A percentile compares a stretch with the other conserved stretches of the same genome.
Conservation (phyloP, 2,113 vertebrate genomes). For the Oreochromis aureus region DNA sequence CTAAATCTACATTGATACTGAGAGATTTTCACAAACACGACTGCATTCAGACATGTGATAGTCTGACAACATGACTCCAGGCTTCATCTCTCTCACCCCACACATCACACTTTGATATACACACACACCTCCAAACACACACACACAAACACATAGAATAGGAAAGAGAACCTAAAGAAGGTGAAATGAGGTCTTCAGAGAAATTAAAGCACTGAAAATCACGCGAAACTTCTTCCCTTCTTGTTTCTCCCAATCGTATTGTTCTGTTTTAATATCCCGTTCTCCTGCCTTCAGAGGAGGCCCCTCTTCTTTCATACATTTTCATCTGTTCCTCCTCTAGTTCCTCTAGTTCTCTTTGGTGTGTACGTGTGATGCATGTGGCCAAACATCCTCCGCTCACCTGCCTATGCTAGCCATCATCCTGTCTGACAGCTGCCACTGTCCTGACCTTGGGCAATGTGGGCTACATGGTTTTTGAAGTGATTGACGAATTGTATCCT, state of each 20-base stretch:
- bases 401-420: conserved; percentile 31
- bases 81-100: background rate
- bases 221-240: background rate
- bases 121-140: background rate
- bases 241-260: background rate
- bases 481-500: conserved; percentile 67
- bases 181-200: background rate
- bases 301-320: background rate
- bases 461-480: conserved; percentile 47
- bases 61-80: conserved; percentile 26
- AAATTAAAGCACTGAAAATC: background rate
- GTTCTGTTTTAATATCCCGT: background rate
- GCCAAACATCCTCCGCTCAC: background rate
- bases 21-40: conserved; percentile 12
- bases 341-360: background rate
- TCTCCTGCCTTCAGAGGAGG: background rate
- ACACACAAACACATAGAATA: background rate
- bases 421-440: conserved; percentile 53
- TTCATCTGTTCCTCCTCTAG: background rate
- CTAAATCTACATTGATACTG: conserved; percentile 25
- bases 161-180: background rate
- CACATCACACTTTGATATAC: background rate
- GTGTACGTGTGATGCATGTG: background rate
- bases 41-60: conserved; percentile 18
- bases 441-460: conserved; percentile 56